phyloP scores from a whole-genome alignment of 2,888 invertebrate genomes.

The Frankliniella fusca region DNA sequence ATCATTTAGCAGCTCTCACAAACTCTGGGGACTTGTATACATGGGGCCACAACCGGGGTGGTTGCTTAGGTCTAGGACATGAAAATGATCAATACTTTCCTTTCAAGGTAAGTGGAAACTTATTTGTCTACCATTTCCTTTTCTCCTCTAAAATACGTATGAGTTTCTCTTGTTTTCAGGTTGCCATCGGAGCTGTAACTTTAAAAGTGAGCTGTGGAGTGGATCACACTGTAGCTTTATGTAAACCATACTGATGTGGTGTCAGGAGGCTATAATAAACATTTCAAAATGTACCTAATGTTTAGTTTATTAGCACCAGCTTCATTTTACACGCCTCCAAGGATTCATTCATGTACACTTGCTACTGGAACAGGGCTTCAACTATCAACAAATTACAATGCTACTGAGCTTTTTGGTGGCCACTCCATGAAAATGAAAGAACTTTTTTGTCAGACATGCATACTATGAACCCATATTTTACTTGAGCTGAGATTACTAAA shows the following conservation, averaged over 20 bases:
- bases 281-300: background rate
- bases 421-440: background rate
- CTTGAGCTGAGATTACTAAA: background rate
- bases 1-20: constrained; percentile 76
- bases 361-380: background rate
- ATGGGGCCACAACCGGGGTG: constrained; percentile 86
- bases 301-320: background rate
- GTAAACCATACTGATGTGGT: constrained; percentile 53
- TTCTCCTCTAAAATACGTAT: background rate
- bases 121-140: constrained; percentile 21
- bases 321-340: background rate
- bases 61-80: constrained; percentile 79
- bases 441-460: background rate
- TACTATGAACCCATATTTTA: background rate
- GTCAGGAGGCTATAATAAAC: background rate
- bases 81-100: constrained; percentile 83
- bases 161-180: constrained; percentile 44
- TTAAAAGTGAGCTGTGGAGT: constrained; percentile 73
- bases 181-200: constrained; percentile 71
- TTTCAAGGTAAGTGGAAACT: constrained; percentile 57
- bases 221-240: constrained; percentile 76
- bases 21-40: constrained; percentile 77
- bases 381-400: background rate
- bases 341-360: background rate
- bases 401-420: background rate